Percentiles rank a stretch among this genome's conserved stretches.
These are phyloP conservation scores for Nymphalis polychloros DNA, from an alignment of 2,888 invertebrate species.

Conservation along the genomic window DNA sequence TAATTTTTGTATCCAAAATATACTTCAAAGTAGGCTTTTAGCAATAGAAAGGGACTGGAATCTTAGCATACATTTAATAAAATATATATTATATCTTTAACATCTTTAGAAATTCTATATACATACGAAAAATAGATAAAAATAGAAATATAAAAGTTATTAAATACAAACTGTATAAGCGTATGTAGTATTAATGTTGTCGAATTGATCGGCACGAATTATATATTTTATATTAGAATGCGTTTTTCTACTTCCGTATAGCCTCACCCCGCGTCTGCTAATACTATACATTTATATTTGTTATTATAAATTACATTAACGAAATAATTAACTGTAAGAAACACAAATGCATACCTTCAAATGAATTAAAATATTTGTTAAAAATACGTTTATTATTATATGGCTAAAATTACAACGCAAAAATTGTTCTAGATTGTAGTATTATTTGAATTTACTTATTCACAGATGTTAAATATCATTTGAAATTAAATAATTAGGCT, in stretches of 20 bases:
- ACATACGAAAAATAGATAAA: slow-evolving; percentile 12
- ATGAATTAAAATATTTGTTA: not conserved
- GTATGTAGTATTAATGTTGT: slow-evolving; percentile 11
- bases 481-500: not conserved
- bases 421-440: not conserved
- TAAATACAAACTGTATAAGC: slow-evolving; percentile 18
- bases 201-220: not conserved
- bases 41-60: not conserved
- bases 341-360: not conserved
- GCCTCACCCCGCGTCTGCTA: not conserved
- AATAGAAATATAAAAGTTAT: slow-evolving; percentile 22
- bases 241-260: not conserved
- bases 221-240: not conserved
- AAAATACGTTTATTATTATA: slow-evolving; percentile 1
- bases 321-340: not conserved
- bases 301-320: not conserved
- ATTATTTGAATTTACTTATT: not conserved
- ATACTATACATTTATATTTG: not conserved
- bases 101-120: slow-evolving; percentile 13
- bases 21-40: slow-evolving; percentile 12
- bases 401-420: not conserved
- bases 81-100: slow-evolving; percentile 13
- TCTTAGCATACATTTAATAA: slow-evolving; percentile 14
- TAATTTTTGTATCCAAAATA: slow-evolving; percentile 1
- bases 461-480: not conserved